Conservation (phyloP, 2,888 invertebrate species). For the Tipula confusa region DNA sequence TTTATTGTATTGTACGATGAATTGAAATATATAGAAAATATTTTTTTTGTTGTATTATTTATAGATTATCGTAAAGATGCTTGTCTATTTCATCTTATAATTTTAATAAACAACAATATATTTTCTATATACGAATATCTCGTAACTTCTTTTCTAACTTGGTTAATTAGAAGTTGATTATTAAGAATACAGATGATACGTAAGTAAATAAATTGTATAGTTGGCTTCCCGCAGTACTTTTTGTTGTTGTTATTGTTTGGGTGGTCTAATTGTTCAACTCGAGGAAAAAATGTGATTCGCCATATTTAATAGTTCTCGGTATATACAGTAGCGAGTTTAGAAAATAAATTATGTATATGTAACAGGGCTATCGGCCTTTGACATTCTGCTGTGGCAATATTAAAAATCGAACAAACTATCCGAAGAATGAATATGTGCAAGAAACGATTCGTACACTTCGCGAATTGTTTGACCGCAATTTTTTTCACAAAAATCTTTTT, state of each 20-base stretch:
- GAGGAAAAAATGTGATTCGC: not conserved
- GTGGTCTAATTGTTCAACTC: not conserved
- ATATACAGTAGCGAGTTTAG: not conserved
- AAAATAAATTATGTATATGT: not conserved
- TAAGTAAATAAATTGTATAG: not conserved
- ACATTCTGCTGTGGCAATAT: too few relatives aligned
- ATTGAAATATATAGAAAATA: not conserved
- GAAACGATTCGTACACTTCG: too few relatives aligned
- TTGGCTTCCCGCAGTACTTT: not conserved
- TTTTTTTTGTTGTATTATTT: not conserved
- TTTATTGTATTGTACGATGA: not conserved
- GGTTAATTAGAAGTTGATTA: conserved; percentile 9
- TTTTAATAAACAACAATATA: not conserved
- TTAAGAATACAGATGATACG: not conserved
- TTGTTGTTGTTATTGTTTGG: not conserved
- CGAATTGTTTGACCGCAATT: too few relatives aligned
- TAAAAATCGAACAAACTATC: too few relatives aligned
- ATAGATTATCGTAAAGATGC: conserved; percentile 5
- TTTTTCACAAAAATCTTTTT: too few relatives aligned
- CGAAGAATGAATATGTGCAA: too few relatives aligned
- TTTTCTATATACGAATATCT: not conserved
- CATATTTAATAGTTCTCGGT: not conserved
- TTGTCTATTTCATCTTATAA: not conserved
- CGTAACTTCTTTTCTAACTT: not conserved
- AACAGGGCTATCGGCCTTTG: too few relatives aligned